Conservation (phyloP, 2,113 vertebrate genomes). For the Aptenodytes patagonicus region DNA sequence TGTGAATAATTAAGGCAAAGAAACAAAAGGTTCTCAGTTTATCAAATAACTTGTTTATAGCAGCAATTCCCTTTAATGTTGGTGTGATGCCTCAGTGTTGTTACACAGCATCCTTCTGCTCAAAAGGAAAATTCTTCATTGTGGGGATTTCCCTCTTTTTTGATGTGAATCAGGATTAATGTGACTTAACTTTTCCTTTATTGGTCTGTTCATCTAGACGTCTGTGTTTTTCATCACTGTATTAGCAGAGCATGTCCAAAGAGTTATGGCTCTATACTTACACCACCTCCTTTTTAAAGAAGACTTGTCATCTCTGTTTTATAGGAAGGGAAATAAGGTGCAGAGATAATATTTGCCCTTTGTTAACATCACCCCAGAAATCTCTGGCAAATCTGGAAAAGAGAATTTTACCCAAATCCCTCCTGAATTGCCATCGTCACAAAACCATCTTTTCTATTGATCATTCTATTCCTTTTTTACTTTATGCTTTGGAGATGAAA, state of each 20-base stretch:
- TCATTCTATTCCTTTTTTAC: not conserved
- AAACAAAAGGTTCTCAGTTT: not conserved
- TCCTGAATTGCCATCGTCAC: not conserved
- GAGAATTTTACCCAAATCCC: not conserved
- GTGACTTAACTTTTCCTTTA: not conserved
- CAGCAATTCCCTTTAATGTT: not conserved
- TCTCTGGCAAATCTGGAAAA: not conserved
- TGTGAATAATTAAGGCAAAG: conserved; percentile 28
- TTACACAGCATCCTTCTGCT: not conserved
- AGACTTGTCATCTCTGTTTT: not conserved
- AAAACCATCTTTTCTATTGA: not conserved
- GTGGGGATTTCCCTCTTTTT: not conserved
- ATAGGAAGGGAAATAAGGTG: not conserved
- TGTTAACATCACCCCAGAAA: not conserved
- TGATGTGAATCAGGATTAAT: not conserved
- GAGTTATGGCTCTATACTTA: not conserved
- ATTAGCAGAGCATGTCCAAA: not conserved
- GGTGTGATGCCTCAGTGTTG: not conserved
- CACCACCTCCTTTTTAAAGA: not conserved
- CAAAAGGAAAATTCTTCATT: not conserved
- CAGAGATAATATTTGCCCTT: not conserved
- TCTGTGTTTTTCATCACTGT: not conserved
- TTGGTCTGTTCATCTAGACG: not conserved
- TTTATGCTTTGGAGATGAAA: not conserved
- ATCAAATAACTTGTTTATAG: not conserved